phyloP scores from a whole-genome alignment of 2,888 invertebrate genomes.

The Drosophila fungiperda region DNA sequence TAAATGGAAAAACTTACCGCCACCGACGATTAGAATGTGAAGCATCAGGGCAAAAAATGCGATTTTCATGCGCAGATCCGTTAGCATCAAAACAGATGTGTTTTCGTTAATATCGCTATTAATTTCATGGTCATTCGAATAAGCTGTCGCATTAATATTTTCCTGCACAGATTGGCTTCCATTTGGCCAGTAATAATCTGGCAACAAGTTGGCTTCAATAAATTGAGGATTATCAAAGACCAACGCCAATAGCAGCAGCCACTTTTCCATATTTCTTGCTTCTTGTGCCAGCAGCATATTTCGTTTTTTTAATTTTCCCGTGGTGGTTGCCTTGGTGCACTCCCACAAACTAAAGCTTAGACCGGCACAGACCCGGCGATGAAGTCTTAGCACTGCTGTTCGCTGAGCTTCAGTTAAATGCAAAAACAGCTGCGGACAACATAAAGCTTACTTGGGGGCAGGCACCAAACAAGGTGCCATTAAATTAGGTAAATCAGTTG shows the following conservation, averaged over 20 bases:
- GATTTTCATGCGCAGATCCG: constrained; percentile 26
- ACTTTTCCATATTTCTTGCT: constrained; percentile 1
- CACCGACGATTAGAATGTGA: constrained; percentile 54
- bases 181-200: constrained; percentile 42
- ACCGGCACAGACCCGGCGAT: constrained; percentile 2
- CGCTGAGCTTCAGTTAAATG: neutral
- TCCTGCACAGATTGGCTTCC: constrained; percentile 44
- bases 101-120: constrained; percentile 7
- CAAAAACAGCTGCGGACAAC: constrained; percentile 50
- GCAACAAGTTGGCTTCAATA: neutral
- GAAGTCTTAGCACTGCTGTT: constrained; percentile 17
- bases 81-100: neutral
- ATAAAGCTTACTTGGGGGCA: neutral
- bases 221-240: constrained; percentile 5
- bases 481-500: neutral
- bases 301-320: neutral
- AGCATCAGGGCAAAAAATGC: constrained; percentile 49
- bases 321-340: constrained; percentile 9
- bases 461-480: constrained; percentile 18
- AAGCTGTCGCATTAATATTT: constrained; percentile 23
- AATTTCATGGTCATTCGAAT: constrained; percentile 15
- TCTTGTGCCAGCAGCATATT: constrained; percentile 9
- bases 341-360: constrained; percentile 24
- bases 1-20: constrained; percentile 37
- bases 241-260: constrained; percentile 18